phyloP scores from a whole-genome alignment of 2,113 vertebrate species.

The Neoarius graeffei region DNA sequence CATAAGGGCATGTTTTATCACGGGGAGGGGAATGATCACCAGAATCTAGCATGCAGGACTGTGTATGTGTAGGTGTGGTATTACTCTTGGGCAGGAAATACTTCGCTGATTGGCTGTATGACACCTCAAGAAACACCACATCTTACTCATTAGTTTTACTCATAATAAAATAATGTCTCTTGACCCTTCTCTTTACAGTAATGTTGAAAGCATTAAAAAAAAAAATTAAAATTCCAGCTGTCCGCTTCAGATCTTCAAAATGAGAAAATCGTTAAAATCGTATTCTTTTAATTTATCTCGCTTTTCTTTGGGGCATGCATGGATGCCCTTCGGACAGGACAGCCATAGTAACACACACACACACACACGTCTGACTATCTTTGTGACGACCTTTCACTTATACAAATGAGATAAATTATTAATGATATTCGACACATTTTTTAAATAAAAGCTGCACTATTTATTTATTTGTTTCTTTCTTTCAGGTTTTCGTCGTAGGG shows the following conservation, averaged over 20 bases:
- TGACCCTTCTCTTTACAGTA: not conserved
- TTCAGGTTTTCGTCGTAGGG: not conserved
- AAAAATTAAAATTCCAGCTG: not conserved
- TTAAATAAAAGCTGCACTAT: not conserved
- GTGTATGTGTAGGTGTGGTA: not conserved
- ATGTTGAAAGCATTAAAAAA: not conserved
- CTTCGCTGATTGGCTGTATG: not conserved
- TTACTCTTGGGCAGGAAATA: not conserved
- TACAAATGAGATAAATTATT: not conserved
- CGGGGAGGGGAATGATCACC: not conserved
- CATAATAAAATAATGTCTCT: not conserved
- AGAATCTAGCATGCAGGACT: not conserved
- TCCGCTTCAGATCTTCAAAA: not conserved
- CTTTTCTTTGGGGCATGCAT: not conserved
- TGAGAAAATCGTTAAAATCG: not conserved
- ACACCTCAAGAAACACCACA: not conserved
- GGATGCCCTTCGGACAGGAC: not conserved
- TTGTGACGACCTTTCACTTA: not conserved
- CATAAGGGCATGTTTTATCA: not conserved
- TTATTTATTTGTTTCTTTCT: not conserved
- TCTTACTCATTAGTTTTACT: not conserved
- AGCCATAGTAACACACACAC: slow-evolving; percentile 11
- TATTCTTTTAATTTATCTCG: not conserved
- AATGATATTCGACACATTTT: not conserved
- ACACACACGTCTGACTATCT: not conserved